Evolutionary conservation across 2,113 vertebrate genomes (phyloP), one percentile per base, ranked within the genome.

Genomic region (Galeopterus variegatus): DNA sequence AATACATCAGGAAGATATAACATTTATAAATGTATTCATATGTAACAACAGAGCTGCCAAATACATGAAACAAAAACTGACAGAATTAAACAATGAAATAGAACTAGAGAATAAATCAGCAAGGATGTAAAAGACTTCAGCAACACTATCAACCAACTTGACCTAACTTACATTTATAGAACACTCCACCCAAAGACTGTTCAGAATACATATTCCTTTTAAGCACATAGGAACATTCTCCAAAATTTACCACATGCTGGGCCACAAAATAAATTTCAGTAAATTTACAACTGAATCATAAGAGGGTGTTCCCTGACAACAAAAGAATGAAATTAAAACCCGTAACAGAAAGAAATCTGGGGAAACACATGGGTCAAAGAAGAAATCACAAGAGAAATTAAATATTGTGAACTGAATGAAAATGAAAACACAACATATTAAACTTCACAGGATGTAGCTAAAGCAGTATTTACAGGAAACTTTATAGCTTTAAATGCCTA

Each of bases 201-300:
- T 41, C 33, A 89, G 52, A 54, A 85, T 60, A 76, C 5, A 81
- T 15, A 41, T 62, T 67, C 33, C 65, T 88, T 92, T 72, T 69
- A 93, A 82, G 26, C 36, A 85, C 8, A 89, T 8, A 65, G 77
- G 62, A 70, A 85, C 19, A 79, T 80, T 86, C 76, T 76, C 26
- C n/a, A 93, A 80, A 93, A 94, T 0, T 77, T 58, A 82, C 7
- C 33, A 77, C 28, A 87, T 67, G 36, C 54, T 96, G 45, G 48
- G n/a, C 23, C n/a, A 94, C 48, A 92, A 86, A 94, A 54, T 85
- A 95, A 93, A 95, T 67, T 26, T 90, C 73, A 94, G 56, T 31
- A 93, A 54, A 86, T 86, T 73, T 91, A 91, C 50, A 58, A 72
- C 1, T 88, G 64, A 93, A 84, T 76, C 13, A 81, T 58, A 91